Conservation (phyloP, 2,888 invertebrate genomes). For the Lamproptera curius region DNA sequence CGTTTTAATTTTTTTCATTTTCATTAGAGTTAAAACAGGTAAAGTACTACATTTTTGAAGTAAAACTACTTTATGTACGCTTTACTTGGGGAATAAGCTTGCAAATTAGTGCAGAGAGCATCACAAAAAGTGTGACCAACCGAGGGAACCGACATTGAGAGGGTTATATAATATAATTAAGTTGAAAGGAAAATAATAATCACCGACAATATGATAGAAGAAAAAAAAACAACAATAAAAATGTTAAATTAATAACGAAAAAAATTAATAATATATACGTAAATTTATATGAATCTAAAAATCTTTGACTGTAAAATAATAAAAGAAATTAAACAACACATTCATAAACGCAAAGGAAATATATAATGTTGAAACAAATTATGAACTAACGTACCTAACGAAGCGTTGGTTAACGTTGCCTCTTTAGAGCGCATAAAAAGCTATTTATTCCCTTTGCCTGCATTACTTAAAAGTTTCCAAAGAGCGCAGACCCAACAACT, state of each 20-base stretch:
- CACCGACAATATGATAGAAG: no score
- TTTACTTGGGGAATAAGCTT: no score
- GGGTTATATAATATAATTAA: no score
- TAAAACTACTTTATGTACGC: no score
- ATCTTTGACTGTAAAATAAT: not conserved
- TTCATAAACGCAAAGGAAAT: not conserved
- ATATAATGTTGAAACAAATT: slow-evolving; percentile 4
- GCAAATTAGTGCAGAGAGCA: no score
- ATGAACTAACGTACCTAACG: slow-evolving; percentile 6
- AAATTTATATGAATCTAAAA: not conserved
- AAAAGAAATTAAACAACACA: not conserved
- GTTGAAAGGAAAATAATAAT: no score
- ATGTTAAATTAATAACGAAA: not conserved
- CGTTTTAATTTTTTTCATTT: no score
- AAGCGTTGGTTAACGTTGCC: slow-evolving; percentile 11
- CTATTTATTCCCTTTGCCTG: slow-evolving; percentile 12
- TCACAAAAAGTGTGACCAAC: no score
- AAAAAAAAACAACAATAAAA: not conserved
- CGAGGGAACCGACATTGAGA: no score
- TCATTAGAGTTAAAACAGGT: no score
- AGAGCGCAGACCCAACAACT: not conserved
- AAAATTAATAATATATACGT: not conserved
- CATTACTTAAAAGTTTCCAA: not conserved
- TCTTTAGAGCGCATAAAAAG: slow-evolving; percentile 10
- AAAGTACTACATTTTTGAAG: no score